A percentile compares a stretch with the other conserved stretches of the same genome.
Conservation (phyloP, 2,797 vertebrate genomes). For the Balearica regulorum region DNA sequence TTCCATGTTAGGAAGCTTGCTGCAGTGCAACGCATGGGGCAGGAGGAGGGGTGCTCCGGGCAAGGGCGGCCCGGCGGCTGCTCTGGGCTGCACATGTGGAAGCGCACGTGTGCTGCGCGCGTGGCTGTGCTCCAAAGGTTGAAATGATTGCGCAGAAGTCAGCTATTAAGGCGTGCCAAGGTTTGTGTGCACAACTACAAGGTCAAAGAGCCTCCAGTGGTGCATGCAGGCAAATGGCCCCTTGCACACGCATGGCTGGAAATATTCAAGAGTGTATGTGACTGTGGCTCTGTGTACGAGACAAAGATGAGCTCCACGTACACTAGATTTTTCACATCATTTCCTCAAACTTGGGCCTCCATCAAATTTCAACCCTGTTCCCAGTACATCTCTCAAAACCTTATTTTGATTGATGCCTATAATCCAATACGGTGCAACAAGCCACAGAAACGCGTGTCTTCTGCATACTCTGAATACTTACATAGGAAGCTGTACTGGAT, state of each 20-base stretch:
- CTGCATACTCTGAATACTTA: background rate
- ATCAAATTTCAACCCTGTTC: background rate
- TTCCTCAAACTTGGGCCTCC: background rate
- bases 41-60: background rate
- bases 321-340: background rate
- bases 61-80: fast-evolving
- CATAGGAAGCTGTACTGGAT: background rate
- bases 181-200: background rate
- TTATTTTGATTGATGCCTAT: background rate
- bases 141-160: background rate
- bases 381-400: background rate
- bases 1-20: background rate
- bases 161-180: background rate
- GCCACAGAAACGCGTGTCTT: fast-evolving
- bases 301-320: background rate
- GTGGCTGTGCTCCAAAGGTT: background rate
- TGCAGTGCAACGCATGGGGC: background rate
- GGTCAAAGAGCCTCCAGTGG: background rate
- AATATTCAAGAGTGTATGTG: fast-evolving
- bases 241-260: background rate
- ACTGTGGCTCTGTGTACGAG: background rate
- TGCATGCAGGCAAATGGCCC: background rate
- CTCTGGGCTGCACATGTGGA: background rate
- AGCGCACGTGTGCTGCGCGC: fast-evolving
- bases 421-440: background rate